phyloP scores from a whole-genome alignment of 2,113 vertebrate species.

The Vulpes ferrilata region DNA sequence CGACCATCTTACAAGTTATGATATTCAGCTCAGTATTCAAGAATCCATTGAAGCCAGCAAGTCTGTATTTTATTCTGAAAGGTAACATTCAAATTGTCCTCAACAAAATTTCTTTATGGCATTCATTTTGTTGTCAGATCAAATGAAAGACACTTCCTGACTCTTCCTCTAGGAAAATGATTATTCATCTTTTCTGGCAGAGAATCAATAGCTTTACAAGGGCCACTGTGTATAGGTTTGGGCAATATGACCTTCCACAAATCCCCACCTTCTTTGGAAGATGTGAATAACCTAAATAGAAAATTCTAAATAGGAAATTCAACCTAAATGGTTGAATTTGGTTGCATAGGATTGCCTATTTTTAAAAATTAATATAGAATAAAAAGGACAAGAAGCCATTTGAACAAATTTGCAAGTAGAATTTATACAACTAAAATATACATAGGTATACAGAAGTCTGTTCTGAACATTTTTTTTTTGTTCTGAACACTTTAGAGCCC shows the following conservation, averaged over 20 bases:
- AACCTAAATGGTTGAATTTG: not conserved
- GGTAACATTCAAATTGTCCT: conserved; percentile 83
- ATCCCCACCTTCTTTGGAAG: not conserved
- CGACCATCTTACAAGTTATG: conserved; percentile 90
- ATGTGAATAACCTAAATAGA: not conserved
- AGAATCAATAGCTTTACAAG: not conserved
- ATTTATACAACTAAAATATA: not conserved
- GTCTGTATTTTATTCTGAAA: conserved; percentile 81
- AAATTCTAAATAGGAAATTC: conserved; percentile 6
- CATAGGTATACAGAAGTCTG: not conserved
- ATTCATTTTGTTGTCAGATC: conserved; percentile 19
- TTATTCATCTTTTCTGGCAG: not conserved
- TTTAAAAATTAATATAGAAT: not conserved
- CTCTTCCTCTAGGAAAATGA: not conserved
- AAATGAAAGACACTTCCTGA: not conserved
- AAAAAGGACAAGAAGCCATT: not conserved
- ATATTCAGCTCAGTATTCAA: conserved; percentile 90
- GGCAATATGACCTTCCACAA: not conserved
- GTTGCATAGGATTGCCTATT: not conserved
- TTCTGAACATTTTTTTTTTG: not conserved
- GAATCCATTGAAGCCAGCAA: conserved; percentile 86
- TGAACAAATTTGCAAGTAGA: conserved; percentile 10
- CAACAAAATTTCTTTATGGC: not conserved
- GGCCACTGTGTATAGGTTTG: not conserved
- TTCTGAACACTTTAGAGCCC: not conserved